Percentiles rank a stretch among this genome's conserved stretches.
These are phyloP conservation scores for Notolabrus celidotus DNA, from an alignment of 2,797 vertebrate species.

Conservation along the genomic window DNA sequence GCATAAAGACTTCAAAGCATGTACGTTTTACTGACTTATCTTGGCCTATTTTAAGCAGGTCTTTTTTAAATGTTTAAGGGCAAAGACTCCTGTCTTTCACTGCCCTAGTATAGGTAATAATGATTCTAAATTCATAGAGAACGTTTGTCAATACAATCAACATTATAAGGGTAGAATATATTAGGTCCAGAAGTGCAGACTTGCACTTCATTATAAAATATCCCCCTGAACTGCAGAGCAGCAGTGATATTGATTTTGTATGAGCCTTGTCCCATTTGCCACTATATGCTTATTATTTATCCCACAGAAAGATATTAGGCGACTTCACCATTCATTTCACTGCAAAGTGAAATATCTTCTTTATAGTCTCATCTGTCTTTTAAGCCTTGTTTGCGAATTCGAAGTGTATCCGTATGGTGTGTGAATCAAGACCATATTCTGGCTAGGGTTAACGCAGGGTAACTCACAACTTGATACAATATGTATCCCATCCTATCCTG, in stretches of 20 bases:
- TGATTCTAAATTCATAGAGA: background rate
- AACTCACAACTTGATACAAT: too few relatives aligned
- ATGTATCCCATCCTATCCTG: too few relatives aligned
- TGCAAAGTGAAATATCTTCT: background rate
- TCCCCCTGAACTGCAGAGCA: background rate
- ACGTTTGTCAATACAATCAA: background rate
- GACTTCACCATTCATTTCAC: background rate
- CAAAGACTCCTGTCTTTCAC: background rate
- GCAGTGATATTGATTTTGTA: background rate
- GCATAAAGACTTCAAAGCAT: background rate
- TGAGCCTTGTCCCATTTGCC: background rate
- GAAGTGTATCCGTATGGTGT: too few relatives aligned
- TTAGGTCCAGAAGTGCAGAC: background rate
- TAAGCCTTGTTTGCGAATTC: too few relatives aligned
- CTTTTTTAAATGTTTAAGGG: background rate
- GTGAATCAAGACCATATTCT: too few relatives aligned
- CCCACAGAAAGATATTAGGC: constrained; percentile 6
- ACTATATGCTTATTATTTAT: constrained; percentile 8
- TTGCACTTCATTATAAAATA: background rate
- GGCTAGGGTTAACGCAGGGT: too few relatives aligned
- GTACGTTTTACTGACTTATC: background rate
- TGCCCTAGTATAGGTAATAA: background rate
- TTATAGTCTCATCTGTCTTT: background rate
- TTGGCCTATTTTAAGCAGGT: too few relatives aligned
- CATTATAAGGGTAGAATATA: background rate